Percentiles rank a stretch among this genome's conserved stretches.
phyloP scores from a whole-genome alignment of 1,140 invertebrate species.

The Scaptomyza hsui region DNA sequence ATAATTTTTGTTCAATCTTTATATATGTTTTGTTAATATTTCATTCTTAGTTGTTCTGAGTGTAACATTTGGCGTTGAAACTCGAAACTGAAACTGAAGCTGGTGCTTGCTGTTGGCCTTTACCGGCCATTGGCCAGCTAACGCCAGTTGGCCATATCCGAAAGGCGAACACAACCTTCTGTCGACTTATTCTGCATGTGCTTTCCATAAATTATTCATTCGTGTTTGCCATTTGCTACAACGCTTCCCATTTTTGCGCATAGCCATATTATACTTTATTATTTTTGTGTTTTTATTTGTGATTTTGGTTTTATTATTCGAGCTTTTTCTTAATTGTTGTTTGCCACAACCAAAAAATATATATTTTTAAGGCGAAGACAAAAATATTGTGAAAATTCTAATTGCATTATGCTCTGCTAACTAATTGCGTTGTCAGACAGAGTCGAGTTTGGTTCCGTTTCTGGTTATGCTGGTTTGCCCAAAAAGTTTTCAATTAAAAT shows the following conservation, averaged over 20 bases:
- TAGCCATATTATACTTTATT: conserved; percentile 58
- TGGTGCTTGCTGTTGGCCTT: not conserved
- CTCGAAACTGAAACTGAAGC: conserved; percentile 3
- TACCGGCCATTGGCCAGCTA: conserved; percentile 32
- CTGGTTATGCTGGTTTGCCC: conserved; percentile 26
- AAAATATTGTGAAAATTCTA: conserved; percentile 37
- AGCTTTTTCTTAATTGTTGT: not conserved
- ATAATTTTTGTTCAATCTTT: too few relatives aligned
- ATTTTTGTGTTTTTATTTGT: conserved; percentile 16
- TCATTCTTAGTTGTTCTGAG: not conserved
- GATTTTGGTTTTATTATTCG: not conserved
- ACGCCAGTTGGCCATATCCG: not conserved
- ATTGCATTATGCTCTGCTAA: conserved; percentile 57
- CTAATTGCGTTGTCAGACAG: conserved; percentile 54
- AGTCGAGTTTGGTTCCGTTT: conserved; percentile 19
- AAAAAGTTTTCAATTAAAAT: conserved; percentile 63
- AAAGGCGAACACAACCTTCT: conserved; percentile 22
- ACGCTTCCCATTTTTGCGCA: conserved; percentile 32
- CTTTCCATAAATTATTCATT: conserved; percentile 66
- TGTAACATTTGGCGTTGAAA: conserved; percentile 8
- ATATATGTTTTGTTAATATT: too few relatives aligned
- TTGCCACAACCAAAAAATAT: conserved; percentile 7
- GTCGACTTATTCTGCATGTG: conserved; percentile 61
- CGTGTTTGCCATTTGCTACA: conserved; percentile 36
- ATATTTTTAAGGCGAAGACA: conserved; percentile 30